Evolutionary conservation across 1,140 invertebrate genomes (phyloP).

Genomic region (Lepeophtheirus salmonis): DNA sequence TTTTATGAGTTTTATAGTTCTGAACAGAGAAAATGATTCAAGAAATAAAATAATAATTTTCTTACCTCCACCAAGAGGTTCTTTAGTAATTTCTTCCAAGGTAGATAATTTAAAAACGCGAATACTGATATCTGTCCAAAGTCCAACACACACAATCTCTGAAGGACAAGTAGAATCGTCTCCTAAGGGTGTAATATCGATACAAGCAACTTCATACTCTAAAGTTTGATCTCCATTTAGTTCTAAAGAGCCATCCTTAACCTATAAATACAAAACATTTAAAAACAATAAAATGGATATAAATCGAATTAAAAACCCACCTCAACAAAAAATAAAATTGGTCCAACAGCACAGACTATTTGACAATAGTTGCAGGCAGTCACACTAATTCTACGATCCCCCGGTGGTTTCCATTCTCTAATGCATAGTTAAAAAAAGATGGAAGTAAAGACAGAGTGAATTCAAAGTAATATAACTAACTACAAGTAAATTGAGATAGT

Average conservation of each 20-base stretch:
- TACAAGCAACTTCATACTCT: conserved; percentile 83
- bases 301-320: conserved; percentile 20
- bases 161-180: conserved; percentile 30
- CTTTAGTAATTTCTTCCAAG: conserved; percentile 55
- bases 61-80: conserved; percentile 61
- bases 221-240: conserved; percentile 34
- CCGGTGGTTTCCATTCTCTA: conserved; percentile 54
- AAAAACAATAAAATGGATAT: not conserved
- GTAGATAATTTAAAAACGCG: conserved; percentile 56
- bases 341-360: conserved; percentile 68
- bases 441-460: not conserved
- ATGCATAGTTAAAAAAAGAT: conserved; percentile 18
- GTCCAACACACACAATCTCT: conserved; percentile 48
- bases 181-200: conserved; percentile 73
- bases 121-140: conserved; percentile 94
- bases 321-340: conserved; percentile 70
- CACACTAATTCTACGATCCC: conserved; percentile 59
- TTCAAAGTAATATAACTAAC: conserved; percentile 2
- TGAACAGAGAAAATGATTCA: too few relatives aligned
- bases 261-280: not conserved
- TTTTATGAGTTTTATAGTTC: too few relatives aligned
- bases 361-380: conserved; percentile 65
- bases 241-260: conserved; percentile 10
- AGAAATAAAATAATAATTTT: too few relatives aligned
- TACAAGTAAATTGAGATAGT: not conserved